Evolutionary conservation across 2,888 invertebrate genomes (phyloP).

Genomic region (Eupeodes luniger): DNA sequence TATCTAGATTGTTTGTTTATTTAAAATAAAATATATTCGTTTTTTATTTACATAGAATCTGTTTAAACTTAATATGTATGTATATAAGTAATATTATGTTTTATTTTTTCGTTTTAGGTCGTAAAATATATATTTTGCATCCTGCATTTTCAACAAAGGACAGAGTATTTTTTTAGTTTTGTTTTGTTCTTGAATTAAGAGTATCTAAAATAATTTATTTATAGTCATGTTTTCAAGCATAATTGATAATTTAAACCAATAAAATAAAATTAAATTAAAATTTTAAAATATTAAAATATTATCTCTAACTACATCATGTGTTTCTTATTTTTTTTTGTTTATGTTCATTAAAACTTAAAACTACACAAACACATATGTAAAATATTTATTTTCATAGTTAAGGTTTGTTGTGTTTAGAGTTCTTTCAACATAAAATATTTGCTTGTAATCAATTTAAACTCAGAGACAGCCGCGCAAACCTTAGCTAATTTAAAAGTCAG

Average conservation of each 20-base stretch:
- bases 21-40: constrained; percentile 62
- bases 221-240: constrained; percentile 48
- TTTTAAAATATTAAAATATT: constrained; percentile 58
- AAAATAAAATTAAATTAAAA: constrained; percentile 61
- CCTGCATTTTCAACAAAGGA: constrained; percentile 37
- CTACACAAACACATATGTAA: background rate
- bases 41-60: constrained; percentile 69
- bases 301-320: constrained; percentile 47
- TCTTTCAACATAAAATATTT: background rate
- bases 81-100: constrained; percentile 24
- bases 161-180: constrained; percentile 55
- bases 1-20: constrained; percentile 46
- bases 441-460: background rate
- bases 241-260: constrained; percentile 19
- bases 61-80: constrained; percentile 60
- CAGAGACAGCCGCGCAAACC: background rate
- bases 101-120: background rate
- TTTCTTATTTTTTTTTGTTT: background rate
- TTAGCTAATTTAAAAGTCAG: background rate
- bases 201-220: constrained; percentile 50
- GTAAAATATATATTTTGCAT: constrained; percentile 37
- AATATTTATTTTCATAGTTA: background rate
- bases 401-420: background rate
- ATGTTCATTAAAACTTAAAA: constrained; percentile 41
- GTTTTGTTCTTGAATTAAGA: constrained; percentile 40